Percentiles rank a stretch among this genome's conserved stretches.
Conservation (phyloP, 1,140 invertebrate genomes). For the Pemphigus obesinymphae region DNA sequence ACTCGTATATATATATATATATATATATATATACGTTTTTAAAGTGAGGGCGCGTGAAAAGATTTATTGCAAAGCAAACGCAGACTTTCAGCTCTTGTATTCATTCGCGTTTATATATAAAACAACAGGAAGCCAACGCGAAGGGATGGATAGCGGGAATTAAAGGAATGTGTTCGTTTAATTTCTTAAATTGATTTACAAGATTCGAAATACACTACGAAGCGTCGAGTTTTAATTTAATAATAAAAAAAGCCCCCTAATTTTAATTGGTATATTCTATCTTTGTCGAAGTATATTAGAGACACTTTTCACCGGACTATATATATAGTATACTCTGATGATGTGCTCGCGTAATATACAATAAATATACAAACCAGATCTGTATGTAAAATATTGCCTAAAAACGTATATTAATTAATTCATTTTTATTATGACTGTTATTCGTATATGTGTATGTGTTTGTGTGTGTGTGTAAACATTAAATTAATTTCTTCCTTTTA, state of each 20-base stretch:
- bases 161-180: conserved; percentile 6
- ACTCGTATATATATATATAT: not conserved
- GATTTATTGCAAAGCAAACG: conserved; percentile 18
- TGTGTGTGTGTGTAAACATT: too few relatives aligned
- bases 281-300: not conserved
- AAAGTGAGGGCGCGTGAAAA: not conserved
- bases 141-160: not conserved
- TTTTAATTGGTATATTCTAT: conserved; percentile 13
- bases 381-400: too few relatives aligned
- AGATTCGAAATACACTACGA: not conserved
- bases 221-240: conserved; percentile 1
- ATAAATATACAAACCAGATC: too few relatives aligned
- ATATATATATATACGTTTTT: too few relatives aligned
- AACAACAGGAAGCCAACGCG: not conserved
- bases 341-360: too few relatives aligned
- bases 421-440: too few relatives aligned
- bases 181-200: conserved; percentile 30
- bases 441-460: too few relatives aligned
- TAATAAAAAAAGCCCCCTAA: too few relatives aligned
- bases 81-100: not conserved
- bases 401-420: too few relatives aligned
- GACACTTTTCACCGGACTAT: not conserved
- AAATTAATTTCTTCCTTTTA: too few relatives aligned
- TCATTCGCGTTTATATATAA: not conserved
- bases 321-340: too few relatives aligned